Evolutionary conservation across 1,140 invertebrate genomes (phyloP).

Genomic region (Tetragonula clypearis): DNA sequence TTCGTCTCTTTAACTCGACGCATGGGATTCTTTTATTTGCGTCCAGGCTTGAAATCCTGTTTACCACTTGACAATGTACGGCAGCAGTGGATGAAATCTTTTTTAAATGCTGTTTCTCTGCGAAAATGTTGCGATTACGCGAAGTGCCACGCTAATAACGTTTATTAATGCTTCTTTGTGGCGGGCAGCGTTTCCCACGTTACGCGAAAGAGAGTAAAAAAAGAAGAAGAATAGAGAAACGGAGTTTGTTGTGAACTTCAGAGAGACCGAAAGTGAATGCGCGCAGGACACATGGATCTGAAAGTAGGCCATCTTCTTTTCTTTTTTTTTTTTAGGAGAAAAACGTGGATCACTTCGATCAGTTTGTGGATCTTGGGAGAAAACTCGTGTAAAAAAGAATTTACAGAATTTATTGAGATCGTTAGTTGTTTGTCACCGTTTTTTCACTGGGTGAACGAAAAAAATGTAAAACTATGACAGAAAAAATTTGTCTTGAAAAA

Average conservation of each 20-base stretch:
- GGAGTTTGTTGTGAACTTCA: no score
- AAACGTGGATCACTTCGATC: neutral
- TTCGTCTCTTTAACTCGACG: neutral
- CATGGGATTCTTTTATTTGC: neutral
- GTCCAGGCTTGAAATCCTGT: no score
- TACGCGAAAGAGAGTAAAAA: neutral
- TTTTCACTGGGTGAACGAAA: no score
- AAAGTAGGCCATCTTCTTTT: neutral
- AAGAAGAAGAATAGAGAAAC: no score
- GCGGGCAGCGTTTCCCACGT: no score
- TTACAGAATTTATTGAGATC: neutral
- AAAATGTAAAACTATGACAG: no score
- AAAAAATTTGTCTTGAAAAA: no score
- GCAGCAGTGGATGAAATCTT: neutral
- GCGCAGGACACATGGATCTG: neutral
- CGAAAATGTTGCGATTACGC: neutral
- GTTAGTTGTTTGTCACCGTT: neutral
- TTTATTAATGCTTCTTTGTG: neutral
- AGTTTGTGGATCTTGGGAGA: neutral
- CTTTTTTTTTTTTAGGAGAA: neutral
- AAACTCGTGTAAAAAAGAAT: neutral
- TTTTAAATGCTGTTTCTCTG: neutral
- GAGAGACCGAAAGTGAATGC: neutral
- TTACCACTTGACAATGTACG: neutral
- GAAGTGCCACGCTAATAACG: neutral